A percentile compares a stretch with the other conserved stretches of the same genome.
These are phyloP conservation scores for Typhlichthys subterraneus DNA, from an alignment of 2,797 vertebrate genomes.

Conservation along the genomic window DNA sequence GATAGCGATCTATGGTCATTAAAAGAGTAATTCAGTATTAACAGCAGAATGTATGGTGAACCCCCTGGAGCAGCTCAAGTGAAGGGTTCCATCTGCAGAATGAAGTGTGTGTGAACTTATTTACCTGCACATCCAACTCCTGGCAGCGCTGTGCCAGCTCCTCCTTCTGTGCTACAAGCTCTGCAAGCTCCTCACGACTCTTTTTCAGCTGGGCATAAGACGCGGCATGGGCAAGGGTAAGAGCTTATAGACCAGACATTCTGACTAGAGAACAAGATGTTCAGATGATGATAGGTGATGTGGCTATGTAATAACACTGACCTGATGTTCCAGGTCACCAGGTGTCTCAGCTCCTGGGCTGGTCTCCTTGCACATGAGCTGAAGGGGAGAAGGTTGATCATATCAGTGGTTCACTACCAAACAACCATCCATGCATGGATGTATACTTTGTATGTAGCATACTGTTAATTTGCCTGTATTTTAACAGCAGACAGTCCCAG, in stretches of 20 bases:
- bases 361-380: constrained; percentile 92
- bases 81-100: background rate
- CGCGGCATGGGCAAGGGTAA: background rate
- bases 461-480: no score
- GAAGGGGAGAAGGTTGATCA: constrained; percentile 42
- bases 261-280: background rate
- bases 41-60: background rate
- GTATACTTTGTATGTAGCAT: no score
- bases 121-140: constrained; percentile 94
- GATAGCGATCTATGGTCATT: no score
- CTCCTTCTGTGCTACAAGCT: constrained; percentile 88
- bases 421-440: background rate
- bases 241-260: background rate
- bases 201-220: constrained; percentile 84
- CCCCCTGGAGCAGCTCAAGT: background rate
- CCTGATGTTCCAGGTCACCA: constrained; percentile 90
- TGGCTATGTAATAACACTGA: constrained; percentile 50
- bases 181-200: constrained; percentile 85
- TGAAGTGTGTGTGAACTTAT: constrained; percentile 7
- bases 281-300: background rate
- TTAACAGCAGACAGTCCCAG: no score
- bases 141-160: constrained; percentile 90
- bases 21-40: background rate
- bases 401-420: constrained; percentile 15
- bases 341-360: constrained; percentile 77